A percentile compares a stretch with the other conserved stretches of the same genome.
Conservation (phyloP, 1,140 invertebrate species). For the Phocides pigmalion region DNA sequence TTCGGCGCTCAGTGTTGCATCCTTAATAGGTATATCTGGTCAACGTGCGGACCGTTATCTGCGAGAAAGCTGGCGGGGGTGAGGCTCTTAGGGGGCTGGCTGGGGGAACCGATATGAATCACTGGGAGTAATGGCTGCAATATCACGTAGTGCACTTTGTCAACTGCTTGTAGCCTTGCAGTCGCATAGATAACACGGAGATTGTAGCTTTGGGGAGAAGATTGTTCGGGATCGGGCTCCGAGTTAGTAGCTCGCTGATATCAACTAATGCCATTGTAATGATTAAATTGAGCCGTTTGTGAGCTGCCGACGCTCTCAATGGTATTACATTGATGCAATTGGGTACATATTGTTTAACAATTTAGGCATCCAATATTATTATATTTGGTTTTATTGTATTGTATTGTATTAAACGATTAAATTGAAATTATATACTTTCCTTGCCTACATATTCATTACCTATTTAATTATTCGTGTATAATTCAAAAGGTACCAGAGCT, state of each 20-base stretch:
- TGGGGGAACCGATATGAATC: conserved; percentile 76
- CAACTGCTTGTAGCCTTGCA: conserved; percentile 78
- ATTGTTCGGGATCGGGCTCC: conserved; percentile 51
- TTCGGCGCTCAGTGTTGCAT: conserved; percentile 55
- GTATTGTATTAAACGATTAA: too few species aligned
- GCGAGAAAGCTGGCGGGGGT: conserved; percentile 54
- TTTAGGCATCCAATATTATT: background rate
- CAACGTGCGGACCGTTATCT: conserved; percentile 75
- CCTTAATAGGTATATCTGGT: conserved; percentile 78
- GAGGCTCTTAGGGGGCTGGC: conserved; percentile 43
- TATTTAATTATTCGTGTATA: too few species aligned
- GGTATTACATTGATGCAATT: conserved; percentile 6
- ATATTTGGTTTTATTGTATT: too few species aligned
- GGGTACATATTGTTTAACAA: background rate
- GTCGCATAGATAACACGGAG: conserved; percentile 77
- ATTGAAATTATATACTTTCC: too few species aligned
- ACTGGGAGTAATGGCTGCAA: conserved; percentile 80
- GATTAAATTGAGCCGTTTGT: conserved; percentile 33
- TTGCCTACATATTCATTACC: too few species aligned
- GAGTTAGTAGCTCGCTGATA: conserved; percentile 41
- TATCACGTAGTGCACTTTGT: conserved; percentile 83
- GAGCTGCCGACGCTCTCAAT: conserved; percentile 10
- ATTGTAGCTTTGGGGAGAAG: conserved; percentile 65
- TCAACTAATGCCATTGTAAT: conserved; percentile 32
- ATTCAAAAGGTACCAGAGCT: too few species aligned